phyloP scores from a whole-genome alignment of 2,113 vertebrate genomes.

The Meleagris gallopavo region DNA sequence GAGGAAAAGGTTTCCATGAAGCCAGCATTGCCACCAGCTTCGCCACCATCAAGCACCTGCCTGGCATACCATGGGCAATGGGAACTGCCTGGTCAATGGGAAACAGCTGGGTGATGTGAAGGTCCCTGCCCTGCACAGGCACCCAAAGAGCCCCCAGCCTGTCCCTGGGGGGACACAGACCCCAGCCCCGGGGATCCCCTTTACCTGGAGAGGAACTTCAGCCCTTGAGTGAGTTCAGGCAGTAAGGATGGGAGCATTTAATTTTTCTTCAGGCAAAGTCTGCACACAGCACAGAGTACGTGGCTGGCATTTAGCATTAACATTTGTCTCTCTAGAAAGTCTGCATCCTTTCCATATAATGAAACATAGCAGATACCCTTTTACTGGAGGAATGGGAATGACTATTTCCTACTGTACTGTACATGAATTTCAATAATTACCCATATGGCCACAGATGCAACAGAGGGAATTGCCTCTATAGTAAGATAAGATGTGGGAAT shows the following conservation, averaged over 20 bases:
- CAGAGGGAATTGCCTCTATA: background rate
- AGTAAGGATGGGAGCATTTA: background rate
- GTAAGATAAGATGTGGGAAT: background rate
- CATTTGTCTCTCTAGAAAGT: background rate
- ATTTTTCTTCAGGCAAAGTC: background rate
- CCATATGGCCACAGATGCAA: background rate
- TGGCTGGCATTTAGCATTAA: conserved; percentile 23
- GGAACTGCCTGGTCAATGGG: background rate
- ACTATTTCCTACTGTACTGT: background rate
- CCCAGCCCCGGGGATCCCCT: background rate
- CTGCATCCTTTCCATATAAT: background rate
- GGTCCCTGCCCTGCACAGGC: background rate
- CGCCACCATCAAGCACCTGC: background rate
- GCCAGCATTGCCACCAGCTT: background rate
- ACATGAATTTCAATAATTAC: background rate
- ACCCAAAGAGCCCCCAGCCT: background rate
- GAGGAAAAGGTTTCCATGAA: background rate
- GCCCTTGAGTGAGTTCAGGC: background rate
- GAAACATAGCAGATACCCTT: background rate
- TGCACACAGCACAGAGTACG: background rate
- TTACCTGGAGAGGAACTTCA: background rate
- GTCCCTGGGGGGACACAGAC: background rate
- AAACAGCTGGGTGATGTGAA: fast-evolving
- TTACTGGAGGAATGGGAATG: background rate
- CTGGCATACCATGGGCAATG: background rate